phyloP scores from a whole-genome alignment of 2,888 invertebrate genomes.

The Agrotis puta region DNA sequence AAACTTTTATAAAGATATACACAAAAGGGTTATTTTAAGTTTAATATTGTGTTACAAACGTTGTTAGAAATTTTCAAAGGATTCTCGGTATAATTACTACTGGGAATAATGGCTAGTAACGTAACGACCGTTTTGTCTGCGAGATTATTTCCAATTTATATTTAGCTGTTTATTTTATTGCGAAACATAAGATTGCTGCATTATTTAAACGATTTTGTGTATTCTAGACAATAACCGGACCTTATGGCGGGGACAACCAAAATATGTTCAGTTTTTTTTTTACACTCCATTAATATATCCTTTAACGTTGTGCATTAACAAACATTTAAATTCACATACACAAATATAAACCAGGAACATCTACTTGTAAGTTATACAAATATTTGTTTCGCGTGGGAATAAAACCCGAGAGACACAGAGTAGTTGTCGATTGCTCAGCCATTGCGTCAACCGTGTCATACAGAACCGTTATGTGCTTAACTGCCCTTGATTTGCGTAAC shows the following conservation, averaged over 20 bases:
- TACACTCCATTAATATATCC: no score
- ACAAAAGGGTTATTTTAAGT: slow-evolving; percentile 22
- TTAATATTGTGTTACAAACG: not conserved
- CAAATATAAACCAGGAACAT: no score
- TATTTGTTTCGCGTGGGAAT: no score
- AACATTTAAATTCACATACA: no score
- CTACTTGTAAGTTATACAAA: no score
- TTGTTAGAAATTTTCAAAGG: not conserved
- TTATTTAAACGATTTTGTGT: not conserved
- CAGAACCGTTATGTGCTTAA: no score
- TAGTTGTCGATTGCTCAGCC: no score
- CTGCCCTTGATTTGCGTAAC: not conserved
- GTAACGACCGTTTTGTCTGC: not conserved
- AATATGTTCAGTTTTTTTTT: no score
- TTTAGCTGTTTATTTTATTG: not conserved
- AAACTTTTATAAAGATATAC: slow-evolving; percentile 21
- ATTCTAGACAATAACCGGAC: slow-evolving; percentile 8
- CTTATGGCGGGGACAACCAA: no score
- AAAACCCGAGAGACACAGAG: no score
- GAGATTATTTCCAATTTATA: slow-evolving; percentile 10
- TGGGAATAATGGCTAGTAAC: not conserved
- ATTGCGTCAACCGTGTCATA: no score
- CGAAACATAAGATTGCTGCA: not conserved
- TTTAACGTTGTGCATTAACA: no score
- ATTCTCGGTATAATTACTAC: not conserved